These are phyloP conservation scores for Mamestra configurata DNA, from an alignment of 1,140 invertebrate genomes.

Conservation along the genomic window DNA sequence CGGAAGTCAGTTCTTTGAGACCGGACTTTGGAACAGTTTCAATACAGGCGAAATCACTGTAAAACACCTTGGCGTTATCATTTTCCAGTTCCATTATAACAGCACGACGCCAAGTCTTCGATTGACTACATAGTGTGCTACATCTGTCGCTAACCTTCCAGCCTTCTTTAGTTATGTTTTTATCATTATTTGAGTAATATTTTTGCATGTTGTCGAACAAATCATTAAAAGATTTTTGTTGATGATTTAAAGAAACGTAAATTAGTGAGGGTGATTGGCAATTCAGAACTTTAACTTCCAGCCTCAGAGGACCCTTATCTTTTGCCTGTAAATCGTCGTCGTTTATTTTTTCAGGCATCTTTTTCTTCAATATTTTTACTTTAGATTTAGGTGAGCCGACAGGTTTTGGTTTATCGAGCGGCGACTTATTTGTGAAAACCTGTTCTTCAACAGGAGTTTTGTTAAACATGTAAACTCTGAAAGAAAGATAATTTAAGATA, in stretches of 20 bases:
- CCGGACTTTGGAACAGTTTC: conserved; percentile 78
- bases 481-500: conserved; percentile 43
- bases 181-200: conserved; percentile 80
- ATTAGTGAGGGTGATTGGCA: conserved; percentile 87
- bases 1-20: conserved; percentile 77
- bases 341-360: conserved; percentile 42
- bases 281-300: conserved; percentile 84
- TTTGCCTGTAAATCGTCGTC: conserved; percentile 71
- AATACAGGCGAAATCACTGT: conserved; percentile 87
- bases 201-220: conserved; percentile 84
- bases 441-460: conserved; percentile 65
- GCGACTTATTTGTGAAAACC: conserved; percentile 69
- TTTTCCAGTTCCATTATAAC: conserved; percentile 81
- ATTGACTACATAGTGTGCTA: conserved; percentile 81
- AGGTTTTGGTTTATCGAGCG: conserved; percentile 58
- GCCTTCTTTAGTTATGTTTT: conserved; percentile 60
- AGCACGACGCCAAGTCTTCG: conserved; percentile 87
- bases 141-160: conserved; percentile 85
- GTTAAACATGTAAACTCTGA: conserved; percentile 76
- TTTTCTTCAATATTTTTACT: conserved; percentile 58
- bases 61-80: conserved; percentile 82
- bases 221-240: conserved; percentile 74
- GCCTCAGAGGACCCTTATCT: conserved; percentile 85
- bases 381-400: conserved; percentile 36
- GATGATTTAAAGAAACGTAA: conserved; percentile 84